These are phyloP conservation scores for Coleophora flavipennella DNA, from an alignment of 2,888 invertebrate species.

Conservation along the genomic window DNA sequence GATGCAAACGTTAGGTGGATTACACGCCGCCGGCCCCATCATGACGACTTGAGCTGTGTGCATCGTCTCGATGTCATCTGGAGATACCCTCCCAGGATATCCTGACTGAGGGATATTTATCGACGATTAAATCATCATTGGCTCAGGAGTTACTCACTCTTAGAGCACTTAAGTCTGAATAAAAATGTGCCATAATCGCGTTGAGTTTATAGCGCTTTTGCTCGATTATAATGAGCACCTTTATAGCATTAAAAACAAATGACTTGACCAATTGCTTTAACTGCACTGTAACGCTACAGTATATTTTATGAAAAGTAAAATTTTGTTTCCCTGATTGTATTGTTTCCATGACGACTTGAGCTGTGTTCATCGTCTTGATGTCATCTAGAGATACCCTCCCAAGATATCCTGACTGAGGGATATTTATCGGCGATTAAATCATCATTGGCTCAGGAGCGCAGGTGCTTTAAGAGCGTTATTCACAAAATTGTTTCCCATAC, in stretches of 20 bases:
- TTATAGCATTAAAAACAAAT: too few relatives aligned
- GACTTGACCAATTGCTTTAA: too few relatives aligned
- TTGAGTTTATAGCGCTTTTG: too few relatives aligned
- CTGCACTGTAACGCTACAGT: too few relatives aligned
- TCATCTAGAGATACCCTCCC: conserved; percentile 27
- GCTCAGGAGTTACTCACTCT: neutral
- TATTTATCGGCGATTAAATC: conserved; percentile 33
- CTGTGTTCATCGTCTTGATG: conserved; percentile 56
- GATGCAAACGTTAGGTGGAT: conserved; percentile 50
- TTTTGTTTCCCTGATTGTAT: too few relatives aligned
- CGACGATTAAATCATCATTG: conserved; percentile 23
- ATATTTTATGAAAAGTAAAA: too few relatives aligned
- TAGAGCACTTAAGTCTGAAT: too few relatives aligned
- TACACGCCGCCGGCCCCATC: conserved; percentile 41
- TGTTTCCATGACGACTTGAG: too few relatives aligned
- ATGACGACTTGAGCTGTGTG: conserved; percentile 64
- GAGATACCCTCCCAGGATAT: conserved; percentile 26
- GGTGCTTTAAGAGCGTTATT: neutral
- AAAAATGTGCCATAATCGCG: too few relatives aligned
- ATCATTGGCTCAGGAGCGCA: neutral
- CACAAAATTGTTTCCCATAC: too few relatives aligned
- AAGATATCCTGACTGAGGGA: conserved; percentile 37
- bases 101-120: conserved; percentile 38
- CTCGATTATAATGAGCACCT: too few relatives aligned
- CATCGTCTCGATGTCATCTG: conserved; percentile 50